Conservation (phyloP, 2,888 invertebrate genomes). For the Ophion costatus region DNA sequence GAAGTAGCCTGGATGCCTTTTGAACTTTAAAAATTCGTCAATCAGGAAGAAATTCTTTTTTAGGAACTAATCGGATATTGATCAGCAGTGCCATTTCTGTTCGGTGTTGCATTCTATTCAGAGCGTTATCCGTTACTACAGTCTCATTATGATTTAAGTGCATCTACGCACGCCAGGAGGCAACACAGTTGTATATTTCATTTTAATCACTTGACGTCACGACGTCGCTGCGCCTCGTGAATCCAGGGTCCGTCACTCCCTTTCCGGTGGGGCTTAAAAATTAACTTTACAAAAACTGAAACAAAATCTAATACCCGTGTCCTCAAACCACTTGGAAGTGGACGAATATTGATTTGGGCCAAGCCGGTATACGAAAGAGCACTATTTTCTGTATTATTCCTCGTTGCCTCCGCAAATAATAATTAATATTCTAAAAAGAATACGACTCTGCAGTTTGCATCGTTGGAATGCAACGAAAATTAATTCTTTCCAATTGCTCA, state of each 20-base stretch:
- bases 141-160: not conserved
- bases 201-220: no score
- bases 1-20: no score
- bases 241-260: conserved; percentile 8
- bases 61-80: no score
- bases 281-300: not conserved
- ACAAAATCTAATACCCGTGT: not conserved
- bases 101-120: not conserved
- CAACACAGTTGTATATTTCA: conserved; percentile 9
- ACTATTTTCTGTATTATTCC: no score
- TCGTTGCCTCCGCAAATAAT: no score
- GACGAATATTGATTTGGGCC: not conserved
- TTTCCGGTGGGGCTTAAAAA: conserved; percentile 7
- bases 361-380: no score
- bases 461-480: no score
- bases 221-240: not conserved
- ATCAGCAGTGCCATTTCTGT: not conserved
- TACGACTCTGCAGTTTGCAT: no score
- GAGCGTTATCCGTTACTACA: not conserved
- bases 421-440: no score
- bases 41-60: not conserved
- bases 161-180: conserved; percentile 18
- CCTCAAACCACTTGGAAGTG: not conserved
- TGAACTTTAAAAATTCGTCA: no score
- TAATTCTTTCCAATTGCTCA: no score